A percentile compares a stretch with the other conserved stretches of the same genome.
These are phyloP conservation scores for Rhipidura dahli DNA, from an alignment of 2,113 vertebrate species.

Conservation along the genomic window DNA sequence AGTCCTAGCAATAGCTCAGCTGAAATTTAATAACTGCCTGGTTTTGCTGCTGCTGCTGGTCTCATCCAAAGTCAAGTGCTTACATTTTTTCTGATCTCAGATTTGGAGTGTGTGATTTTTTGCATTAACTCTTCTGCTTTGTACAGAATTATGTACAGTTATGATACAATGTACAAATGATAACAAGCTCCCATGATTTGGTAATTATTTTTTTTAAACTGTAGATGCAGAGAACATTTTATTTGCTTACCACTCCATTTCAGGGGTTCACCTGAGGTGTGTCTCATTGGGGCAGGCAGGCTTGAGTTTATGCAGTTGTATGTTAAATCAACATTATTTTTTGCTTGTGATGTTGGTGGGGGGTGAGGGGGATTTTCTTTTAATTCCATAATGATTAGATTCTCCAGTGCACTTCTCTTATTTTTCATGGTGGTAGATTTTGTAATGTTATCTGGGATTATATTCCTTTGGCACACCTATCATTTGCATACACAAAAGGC, in stretches of 20 bases:
- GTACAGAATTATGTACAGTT: not conserved
- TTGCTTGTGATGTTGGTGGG: not conserved
- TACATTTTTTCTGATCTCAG: not conserved
- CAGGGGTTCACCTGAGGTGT: not conserved
- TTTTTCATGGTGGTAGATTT: not conserved
- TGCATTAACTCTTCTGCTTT: not conserved
- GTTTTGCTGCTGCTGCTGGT: not conserved
- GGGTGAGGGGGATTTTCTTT: not conserved
- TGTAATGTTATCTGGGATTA: constrained; percentile 16
- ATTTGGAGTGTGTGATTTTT: not conserved
- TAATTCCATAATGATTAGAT: constrained; percentile 17
- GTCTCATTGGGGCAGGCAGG: not conserved
- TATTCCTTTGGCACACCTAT: constrained; percentile 14
- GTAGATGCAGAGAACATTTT: not conserved
- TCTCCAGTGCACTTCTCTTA: not conserved
- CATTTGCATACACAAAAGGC: constrained; percentile 9
- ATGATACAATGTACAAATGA: not conserved
- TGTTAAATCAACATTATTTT: not conserved
- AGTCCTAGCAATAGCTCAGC: not conserved
- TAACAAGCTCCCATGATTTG: not conserved
- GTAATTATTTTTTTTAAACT: not conserved
- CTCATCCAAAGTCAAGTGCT: not conserved
- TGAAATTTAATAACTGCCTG: not conserved
- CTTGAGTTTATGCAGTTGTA: not conserved
- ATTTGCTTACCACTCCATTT: not conserved